Evolutionary conservation across 1,140 invertebrate species (phyloP), one percentile per base, ranked within the genome.

Genomic region (Procambarus clarkii): DNA sequence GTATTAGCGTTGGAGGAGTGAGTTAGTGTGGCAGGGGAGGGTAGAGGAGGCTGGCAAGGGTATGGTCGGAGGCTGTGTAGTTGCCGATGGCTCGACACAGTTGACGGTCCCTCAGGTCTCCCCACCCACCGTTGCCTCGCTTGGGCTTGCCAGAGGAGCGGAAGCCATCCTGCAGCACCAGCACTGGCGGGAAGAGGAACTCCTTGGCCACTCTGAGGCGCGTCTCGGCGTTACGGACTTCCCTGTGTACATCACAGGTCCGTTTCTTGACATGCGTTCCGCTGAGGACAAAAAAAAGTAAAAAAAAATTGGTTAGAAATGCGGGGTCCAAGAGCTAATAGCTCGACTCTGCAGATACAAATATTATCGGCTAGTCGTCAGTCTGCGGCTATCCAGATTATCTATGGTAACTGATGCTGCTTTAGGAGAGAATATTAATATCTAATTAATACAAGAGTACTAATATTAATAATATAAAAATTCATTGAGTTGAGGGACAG

Each of bases 71-170:
- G 24, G 54, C 76, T 1, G 89, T 91, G 21, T 60, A 45, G 74
- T 91, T 91, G 34, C 50, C 74, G 3, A 91, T 91, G n/a, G 82
- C 89, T 7, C 21, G 82, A 69, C 97, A 97, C 78, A 97, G 93
- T 91, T 95, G 93, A 92, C 95, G 95, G 94, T 97, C 96, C 81
- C 97, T 94, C 18, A 96, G 93, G 94, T 99, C 99, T 21, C 98
- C 98, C 98, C 98, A 99, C 0, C 98, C 98, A 9, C 99, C 99
- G 94, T 99, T 99, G 46, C 98, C 98, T 94, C 99, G 99, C 3
- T 97, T 96, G 54, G 97, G 95, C 95, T 98, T 98, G 76, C 97
- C 96, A 1, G 86, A 93, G 97, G 97, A 93, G 24, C 83, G 74
- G 50, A 79, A 85, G 13, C 34, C 60, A 3, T 46, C 24, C 82